Conservation (phyloP, 2,113 vertebrate genomes). For the Gila orcuttii region DNA sequence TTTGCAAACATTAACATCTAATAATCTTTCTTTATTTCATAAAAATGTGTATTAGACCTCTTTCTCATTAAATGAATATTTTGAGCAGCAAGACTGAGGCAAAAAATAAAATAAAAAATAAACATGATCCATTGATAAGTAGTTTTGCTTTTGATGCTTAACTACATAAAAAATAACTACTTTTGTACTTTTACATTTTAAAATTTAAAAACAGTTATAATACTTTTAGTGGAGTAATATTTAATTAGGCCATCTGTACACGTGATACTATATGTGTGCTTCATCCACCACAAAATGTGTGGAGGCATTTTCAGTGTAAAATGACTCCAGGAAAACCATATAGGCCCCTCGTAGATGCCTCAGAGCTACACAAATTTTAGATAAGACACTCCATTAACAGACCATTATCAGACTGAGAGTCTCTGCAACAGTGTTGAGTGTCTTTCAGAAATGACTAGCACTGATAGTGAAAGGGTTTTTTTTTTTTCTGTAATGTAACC, state of each 20-base stretch:
- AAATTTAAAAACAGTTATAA: not conserved
- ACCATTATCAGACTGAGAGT: constrained; percentile 69
- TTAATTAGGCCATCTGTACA: not conserved
- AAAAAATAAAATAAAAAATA: not conserved
- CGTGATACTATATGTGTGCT: not conserved
- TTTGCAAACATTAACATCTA: too few species aligned
- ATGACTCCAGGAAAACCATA: not conserved
- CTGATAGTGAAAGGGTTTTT: constrained; percentile 54
- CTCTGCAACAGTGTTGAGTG: constrained; percentile 63
- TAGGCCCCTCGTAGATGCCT: constrained; percentile 62
- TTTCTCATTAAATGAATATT: not conserved
- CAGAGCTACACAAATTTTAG: constrained; percentile 72
- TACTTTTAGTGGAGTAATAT: not conserved
- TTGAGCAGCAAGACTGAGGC: not conserved
- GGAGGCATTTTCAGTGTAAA: not conserved
- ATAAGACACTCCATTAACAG: constrained; percentile 74
- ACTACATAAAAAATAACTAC: not conserved
- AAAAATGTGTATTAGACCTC: not conserved
- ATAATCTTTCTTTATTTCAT: not conserved
- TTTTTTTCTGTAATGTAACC: constrained; percentile 59
- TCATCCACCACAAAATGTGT: not conserved
- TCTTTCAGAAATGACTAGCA: constrained; percentile 55
- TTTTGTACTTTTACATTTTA: not conserved
- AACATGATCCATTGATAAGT: not conserved
- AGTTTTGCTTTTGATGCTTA: not conserved